phyloP scores from a whole-genome alignment of 2,797 vertebrate genomes.

The Tokudaia muenninki region DNA sequence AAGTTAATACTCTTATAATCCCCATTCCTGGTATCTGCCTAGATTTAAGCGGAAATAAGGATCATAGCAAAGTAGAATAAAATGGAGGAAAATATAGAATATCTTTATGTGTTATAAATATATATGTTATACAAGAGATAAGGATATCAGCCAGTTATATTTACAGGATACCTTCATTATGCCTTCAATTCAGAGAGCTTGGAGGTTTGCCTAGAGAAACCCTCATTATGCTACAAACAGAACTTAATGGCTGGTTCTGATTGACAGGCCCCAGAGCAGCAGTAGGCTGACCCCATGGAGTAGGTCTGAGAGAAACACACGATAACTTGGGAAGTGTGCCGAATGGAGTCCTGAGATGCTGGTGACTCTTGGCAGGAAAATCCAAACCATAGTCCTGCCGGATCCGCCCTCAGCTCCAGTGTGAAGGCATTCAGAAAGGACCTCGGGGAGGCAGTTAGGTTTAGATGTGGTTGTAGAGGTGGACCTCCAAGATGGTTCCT shows the following conservation, averaged over 20 bases:
- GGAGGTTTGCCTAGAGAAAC: not conserved
- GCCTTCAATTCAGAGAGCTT: not conserved
- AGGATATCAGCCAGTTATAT: not conserved
- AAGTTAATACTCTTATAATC: not conserved
- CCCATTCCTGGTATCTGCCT: not conserved
- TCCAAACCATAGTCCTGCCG: not conserved
- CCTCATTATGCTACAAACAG: not conserved
- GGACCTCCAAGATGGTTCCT: not conserved
- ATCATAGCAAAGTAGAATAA: conserved; percentile 40
- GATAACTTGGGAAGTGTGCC: too few relatives aligned
- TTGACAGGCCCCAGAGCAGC: not conserved
- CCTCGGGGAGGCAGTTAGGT: not conserved
- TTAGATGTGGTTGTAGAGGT: not conserved
- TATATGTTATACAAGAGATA: not conserved
- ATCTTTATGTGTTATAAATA: not conserved
- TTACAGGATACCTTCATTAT: not conserved
- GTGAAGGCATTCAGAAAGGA: not conserved
- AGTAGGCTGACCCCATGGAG: not conserved
- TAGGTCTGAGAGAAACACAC: not conserved
- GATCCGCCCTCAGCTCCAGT: not conserved
- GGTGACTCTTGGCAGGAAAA: not conserved
- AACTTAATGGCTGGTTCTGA: not conserved
- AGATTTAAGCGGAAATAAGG: conserved; percentile 59
- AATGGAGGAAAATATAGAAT: not conserved
- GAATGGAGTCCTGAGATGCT: not conserved